A percentile compares a stretch with the other conserved stretches of the same genome.
Evolutionary conservation across 64 coral and sea anemone species (phyloP).

Genomic region (Porites lutea): DNA sequence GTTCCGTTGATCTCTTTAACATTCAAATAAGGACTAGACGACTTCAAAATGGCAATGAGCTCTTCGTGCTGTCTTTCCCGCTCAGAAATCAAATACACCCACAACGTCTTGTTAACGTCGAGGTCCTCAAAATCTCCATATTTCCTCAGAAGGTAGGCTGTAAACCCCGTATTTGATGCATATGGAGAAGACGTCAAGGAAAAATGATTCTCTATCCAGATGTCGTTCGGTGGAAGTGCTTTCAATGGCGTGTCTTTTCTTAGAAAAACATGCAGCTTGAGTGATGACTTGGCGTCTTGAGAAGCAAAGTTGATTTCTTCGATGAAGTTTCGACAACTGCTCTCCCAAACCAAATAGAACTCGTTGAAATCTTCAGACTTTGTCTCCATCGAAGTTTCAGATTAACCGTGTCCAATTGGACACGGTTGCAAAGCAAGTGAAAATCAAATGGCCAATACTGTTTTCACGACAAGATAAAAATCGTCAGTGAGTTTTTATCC

Average conservation of each 20-base stretch:
- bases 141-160: constrained; percentile 59
- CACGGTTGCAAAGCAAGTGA: neutral
- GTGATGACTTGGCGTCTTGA: constrained; percentile 47
- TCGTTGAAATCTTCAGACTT: constrained; percentile 21
- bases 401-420: too few species aligned
- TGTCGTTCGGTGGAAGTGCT: constrained; percentile 67
- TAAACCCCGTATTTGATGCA: constrained; percentile 84
- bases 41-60: constrained; percentile 74
- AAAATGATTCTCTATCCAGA: constrained; percentile 80
- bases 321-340: constrained; percentile 94
- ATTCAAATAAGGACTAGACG: constrained; percentile 35
- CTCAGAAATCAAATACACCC: constrained; percentile 75
- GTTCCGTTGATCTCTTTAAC: constrained; percentile 77
- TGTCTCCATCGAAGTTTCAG: neutral
- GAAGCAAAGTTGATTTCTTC: constrained; percentile 76
- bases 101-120: neutral
- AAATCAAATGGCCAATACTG: neutral
- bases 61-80: constrained; percentile 89
- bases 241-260: constrained; percentile 90
- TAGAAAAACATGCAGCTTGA: constrained; percentile 88
- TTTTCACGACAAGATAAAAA: neutral
- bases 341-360: constrained; percentile 96
- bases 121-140: constrained; percentile 16
- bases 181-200: constrained; percentile 90
- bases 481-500: neutral